Evolutionary conservation across 2,888 invertebrate genomes (phyloP).

Genomic region (Platynereis dumerilii): DNA sequence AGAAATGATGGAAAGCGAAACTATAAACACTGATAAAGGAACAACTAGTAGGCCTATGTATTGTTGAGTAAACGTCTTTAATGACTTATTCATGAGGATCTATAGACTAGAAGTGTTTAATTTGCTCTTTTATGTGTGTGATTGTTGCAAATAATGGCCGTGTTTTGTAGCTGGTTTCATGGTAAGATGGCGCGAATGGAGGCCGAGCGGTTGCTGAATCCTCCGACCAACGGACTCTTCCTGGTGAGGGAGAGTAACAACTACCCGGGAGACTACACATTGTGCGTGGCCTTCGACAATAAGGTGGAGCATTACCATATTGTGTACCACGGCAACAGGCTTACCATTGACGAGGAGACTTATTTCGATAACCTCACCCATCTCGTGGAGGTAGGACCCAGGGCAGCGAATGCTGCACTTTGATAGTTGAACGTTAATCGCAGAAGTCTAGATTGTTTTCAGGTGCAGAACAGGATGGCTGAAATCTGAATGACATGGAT

Average conservation of each 20-base stretch:
- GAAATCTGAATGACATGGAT: background rate
- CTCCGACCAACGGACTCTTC: slow-evolving; percentile 78
- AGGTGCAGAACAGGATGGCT: no score
- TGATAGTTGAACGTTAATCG: background rate
- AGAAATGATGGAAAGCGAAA: no score
- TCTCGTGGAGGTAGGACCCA: slow-evolving; percentile 80
- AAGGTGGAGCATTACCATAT: slow-evolving; percentile 96
- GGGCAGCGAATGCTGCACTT: background rate
- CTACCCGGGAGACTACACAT: slow-evolving; percentile 97
- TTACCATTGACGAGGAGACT: slow-evolving; percentile 98
- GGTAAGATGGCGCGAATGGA: slow-evolving; percentile 94
- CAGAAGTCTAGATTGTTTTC: no score
- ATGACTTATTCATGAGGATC: no score
- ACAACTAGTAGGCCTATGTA: no score
- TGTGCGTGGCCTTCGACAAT: slow-evolving; percentile 90
- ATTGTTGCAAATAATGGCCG: no score
- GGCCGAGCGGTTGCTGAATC: slow-evolving; percentile 85
- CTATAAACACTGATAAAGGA: no score
- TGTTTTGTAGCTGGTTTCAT: slow-evolving; percentile 85
- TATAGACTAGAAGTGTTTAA: no score
- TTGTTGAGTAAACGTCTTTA: no score
- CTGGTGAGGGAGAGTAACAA: slow-evolving; percentile 97
- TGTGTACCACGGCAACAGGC: slow-evolving; percentile 80
- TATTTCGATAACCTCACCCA: slow-evolving; percentile 95
- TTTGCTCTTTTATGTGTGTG: no score